Evolutionary conservation across 1,140 invertebrate genomes (phyloP), one percentile per base, ranked within the genome.

Genomic region (Polypedilum pembai): DNA sequence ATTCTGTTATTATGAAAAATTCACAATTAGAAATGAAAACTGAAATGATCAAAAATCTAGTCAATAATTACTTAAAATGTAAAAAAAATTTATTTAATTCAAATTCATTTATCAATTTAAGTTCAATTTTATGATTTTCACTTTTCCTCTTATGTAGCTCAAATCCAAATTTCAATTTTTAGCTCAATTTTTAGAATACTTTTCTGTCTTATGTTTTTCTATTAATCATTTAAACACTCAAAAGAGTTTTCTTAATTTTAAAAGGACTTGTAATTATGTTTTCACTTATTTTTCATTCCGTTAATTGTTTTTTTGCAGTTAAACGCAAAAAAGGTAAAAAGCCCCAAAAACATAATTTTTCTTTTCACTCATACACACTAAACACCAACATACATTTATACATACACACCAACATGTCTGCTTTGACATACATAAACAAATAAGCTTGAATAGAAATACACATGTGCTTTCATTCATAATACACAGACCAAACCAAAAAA

Each of bases 251-350:
- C 45, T 56, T 56, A 12, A 76, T 41, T 41, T 76, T 73, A 63
- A 74, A n/a, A 73, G 73, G 73, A 41, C 18, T 65, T 65, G 74
- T 74, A 73, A 65, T 63, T 20, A 21, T 75, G 65, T 76, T 74
- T 33, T 33, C 24, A 33, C 24, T 33, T 33, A 33, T 33, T 33
- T 33, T 74, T 56, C 65, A 69, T 69, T 21, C 17, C 65, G 20
- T 20, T 20, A 69, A 21, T 69, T 69, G 65, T 69, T 69, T 69
- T 69, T 69, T 69, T 18, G 65, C 65, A 69, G 65, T 69, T 69
- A 69, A 69, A 69, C 65, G 65, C 20, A 69, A 69, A 69, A 69
- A 69, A 69, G 65, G 65, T 69, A 69, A 69, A 69, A 69, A 69
- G 65, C 65, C 65, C 65, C 65, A 69, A 69, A 69, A 56, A 56